Evolutionary conservation across 2,888 invertebrate species (phyloP), one percentile per base, ranked within the genome.

Genomic region (Argyra leucocephala): DNA sequence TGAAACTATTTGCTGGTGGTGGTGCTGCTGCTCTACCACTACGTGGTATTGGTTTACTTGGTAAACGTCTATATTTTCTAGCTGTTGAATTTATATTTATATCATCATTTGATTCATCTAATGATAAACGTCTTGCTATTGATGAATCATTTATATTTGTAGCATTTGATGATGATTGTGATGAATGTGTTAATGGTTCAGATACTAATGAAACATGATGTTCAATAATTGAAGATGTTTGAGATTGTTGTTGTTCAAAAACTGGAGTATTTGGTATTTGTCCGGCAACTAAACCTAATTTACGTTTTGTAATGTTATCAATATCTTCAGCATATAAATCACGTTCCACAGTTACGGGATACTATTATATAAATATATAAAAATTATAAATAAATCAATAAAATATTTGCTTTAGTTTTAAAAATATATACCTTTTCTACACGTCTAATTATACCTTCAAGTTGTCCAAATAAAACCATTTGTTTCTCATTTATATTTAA

Each of bases 401-500:
- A 63, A 59, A 22, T 15, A 62, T 15, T 31, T 36, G 23, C 12
- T 36, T 62, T 60, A 26, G 31, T 21, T 21, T 10, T 26, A 48
- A 24, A 26, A n/a, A 61, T 61, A 58, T 37, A 67, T 68, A 87
- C 88, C 82, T 91, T 91, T 72, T 93, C 88, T 0, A 94, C 85
- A 69, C 91, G 82, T 37, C 91, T 82, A 66, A 96, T 91, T 7
- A 93, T 82, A 0, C 90, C 90, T 75, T 93, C 89, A 6, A 93
- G 83, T n/a, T 93, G 82, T 1, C 93, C 94, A 78, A 93, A 95
- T 71, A 93, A 89, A 64, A 94, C 88, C 62, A 95, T 83, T 73
- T 88, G 89, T 70, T 91, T 82, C 80, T 91, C 91, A 74, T 91
- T 88, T 72, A 92, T 88, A 71, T 87, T 85, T 62, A 90, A 80